Evolutionary conservation across 2,797 vertebrate species (phyloP).

Genomic region (Helarctos malayanus): DNA sequence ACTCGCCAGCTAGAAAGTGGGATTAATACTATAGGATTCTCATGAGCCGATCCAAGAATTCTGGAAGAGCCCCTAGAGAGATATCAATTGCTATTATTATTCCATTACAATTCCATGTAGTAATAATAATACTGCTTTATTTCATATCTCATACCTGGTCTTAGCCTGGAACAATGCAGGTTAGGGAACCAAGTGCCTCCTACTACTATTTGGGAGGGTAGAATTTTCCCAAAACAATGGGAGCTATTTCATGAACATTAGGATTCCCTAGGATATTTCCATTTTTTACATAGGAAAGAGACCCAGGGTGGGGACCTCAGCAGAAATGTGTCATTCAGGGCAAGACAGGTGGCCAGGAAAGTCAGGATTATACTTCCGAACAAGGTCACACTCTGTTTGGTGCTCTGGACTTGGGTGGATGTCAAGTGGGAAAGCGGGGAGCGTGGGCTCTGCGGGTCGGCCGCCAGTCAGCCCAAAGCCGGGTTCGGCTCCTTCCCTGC

Average conservation of each 20-base stretch:
- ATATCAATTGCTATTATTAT: background rate
- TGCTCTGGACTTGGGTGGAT: background rate
- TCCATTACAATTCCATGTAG: background rate
- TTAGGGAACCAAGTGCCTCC: background rate
- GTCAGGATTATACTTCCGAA: background rate
- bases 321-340: background rate
- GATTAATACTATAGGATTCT: background rate
- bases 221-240: background rate
- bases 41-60: background rate
- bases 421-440: background rate
- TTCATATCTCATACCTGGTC: background rate
- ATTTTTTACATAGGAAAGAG: background rate
- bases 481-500: background rate
- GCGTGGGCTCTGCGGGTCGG: accelerated
- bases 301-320: background rate
- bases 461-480: background rate
- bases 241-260: background rate
- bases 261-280: background rate
- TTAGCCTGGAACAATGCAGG: background rate
- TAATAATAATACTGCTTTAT: background rate
- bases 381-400: background rate
- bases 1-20: background rate
- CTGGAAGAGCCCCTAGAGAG: background rate
- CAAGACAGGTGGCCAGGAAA: background rate
- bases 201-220: background rate